Base-by-base conservation (phyloP, 2,888 invertebrate genomes). In the Meandrusa payeni region DNA sequence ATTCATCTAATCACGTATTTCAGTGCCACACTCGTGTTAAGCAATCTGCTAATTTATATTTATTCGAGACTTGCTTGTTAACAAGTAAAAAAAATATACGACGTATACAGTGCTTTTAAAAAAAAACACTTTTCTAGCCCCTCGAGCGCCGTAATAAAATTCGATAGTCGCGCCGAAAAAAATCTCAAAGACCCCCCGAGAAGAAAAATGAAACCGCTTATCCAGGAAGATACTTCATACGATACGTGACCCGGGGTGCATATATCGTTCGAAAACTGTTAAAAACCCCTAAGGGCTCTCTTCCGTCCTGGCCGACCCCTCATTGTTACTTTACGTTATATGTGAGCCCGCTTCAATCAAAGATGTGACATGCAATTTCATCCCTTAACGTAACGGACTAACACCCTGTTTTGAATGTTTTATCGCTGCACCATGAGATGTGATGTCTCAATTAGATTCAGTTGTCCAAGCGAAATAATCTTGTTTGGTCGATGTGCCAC, bases 201-300 rank as follows among this genome's bases (percentile, higher is more conserved):
- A 70, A 80, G 77, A 85, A 80, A 82, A 83, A 83, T 82, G 81
- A 69, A 73, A 72, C 69, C 71, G 70, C 73, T 81, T 78, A 83
- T 77, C 71, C 80, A 76, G 79, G 79, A 76, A 77, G 81, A 81
- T 72, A 76, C 77, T 85, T 76, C 81, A 80, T 85, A 78, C 69
- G 73, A 73, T 74, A 86, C 86, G 86, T 86, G 86, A 85, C 80
- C 69, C 61, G 70, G 83, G 86, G 86, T 82, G 83, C 81, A 83
- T 85, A 83, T 73, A 77, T 77, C 74, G 74, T 61, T 60, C 62
- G 61, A 71, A 73, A 76, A 75, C 78, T 77, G 77, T 76, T 79
- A 82, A 82, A 81, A 80, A 63, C 60, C 80, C 77, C 75, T 68
- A 61, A 75, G 77, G 79, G 69, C 59, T 55, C 65, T 50, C 47